Conservation (phyloP, 2,113 vertebrate species). For the Heptranchias perlo region DNA sequence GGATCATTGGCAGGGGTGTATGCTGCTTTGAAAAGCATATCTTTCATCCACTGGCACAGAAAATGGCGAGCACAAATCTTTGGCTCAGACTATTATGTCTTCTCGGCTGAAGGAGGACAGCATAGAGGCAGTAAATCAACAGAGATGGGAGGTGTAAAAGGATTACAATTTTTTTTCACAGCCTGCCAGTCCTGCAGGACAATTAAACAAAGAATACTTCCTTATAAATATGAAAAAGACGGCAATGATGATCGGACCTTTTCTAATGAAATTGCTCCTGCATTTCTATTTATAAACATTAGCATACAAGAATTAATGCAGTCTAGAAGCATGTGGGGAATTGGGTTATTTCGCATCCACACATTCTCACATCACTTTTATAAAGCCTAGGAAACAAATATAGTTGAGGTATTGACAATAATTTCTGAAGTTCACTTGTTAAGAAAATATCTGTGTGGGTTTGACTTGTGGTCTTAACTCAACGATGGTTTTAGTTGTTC, state of each 20-base stretch:
- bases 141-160: background rate
- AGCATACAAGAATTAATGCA: background rate
- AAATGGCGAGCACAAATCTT: slow-evolving; percentile 11
- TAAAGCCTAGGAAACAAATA: background rate
- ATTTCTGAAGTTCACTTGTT: background rate
- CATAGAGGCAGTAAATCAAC: background rate
- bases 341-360: background rate
- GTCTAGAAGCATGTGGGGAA: background rate
- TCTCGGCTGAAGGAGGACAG: background rate
- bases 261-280: background rate
- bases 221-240: background rate
- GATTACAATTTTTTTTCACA: background rate
- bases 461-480: background rate
- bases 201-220: background rate
- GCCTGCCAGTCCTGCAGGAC: background rate
- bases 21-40: background rate
- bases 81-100: background rate
- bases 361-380: background rate
- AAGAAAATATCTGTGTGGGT: background rate
- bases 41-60: background rate
- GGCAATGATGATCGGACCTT: background rate
- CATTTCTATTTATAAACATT: background rate
- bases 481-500: background rate
- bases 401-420: background rate
- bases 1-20: background rate